These are phyloP conservation scores for Phyllotis vaccarum DNA, from an alignment of 2,797 vertebrate genomes.

Conservation along the genomic window DNA sequence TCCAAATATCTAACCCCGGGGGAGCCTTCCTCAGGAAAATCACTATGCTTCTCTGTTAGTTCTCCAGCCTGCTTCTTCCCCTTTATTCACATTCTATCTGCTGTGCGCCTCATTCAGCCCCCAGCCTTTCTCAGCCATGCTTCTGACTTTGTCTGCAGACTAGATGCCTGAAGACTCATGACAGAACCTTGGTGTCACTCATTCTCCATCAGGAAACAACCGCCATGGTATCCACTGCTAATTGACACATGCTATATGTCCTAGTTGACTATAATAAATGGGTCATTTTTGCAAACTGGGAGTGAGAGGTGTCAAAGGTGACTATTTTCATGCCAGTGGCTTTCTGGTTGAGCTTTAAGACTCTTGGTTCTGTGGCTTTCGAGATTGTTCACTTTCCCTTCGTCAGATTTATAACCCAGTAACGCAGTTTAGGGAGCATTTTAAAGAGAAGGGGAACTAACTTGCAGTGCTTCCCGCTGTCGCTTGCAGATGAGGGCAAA, in stretches of 20 bases:
- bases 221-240: not conserved
- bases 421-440: not conserved
- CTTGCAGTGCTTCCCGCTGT: not conserved
- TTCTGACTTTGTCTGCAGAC: too few relatives aligned
- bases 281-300: not conserved
- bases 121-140: too few relatives aligned
- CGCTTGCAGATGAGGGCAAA: not conserved
- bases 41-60: not conserved
- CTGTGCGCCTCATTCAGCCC: not conserved
- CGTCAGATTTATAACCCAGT: not conserved
- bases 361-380: not conserved
- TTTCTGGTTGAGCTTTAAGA: not conserved
- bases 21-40: too few relatives aligned
- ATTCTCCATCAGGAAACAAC: not conserved
- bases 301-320: not conserved
- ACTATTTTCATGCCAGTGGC: not conserved
- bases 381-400: not conserved
- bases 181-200: not conserved
- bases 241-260: not conserved
- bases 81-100: too few relatives aligned
- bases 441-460: slow-evolving; percentile 18
- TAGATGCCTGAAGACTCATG: not conserved
- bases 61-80: not conserved
- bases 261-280: not conserved
- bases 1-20: not conserved